Percentiles rank a stretch among this genome's conserved stretches.
These are phyloP conservation scores for Himalopsyche kuldschensis DNA, from an alignment of 2,888 invertebrate genomes.

Conservation along the genomic window DNA sequence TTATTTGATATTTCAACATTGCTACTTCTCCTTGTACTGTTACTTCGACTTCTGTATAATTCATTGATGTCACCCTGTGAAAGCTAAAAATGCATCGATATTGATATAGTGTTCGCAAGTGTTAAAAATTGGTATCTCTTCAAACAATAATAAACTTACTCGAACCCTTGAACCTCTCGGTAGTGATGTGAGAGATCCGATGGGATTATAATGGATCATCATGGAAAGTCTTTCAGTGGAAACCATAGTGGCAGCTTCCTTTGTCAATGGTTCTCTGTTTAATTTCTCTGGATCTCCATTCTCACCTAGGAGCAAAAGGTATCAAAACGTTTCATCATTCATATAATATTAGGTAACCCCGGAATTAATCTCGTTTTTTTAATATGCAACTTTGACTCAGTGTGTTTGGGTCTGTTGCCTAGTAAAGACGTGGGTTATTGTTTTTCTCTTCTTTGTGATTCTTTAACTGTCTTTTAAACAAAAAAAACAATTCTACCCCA, in stretches of 20 bases:
- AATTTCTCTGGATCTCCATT: constrained; percentile 66
- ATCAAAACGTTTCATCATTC: background rate
- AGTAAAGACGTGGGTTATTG: too few species aligned
- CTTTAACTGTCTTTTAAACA: too few species aligned
- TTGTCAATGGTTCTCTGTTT: constrained; percentile 64
- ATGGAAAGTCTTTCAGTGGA: constrained; percentile 73
- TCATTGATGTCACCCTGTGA: constrained; percentile 60
- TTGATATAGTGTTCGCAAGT: background rate
- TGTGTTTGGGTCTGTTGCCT: too few species aligned
- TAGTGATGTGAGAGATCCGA: constrained; percentile 73
- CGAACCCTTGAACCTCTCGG: constrained; percentile 66
- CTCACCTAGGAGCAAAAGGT: constrained; percentile 46
- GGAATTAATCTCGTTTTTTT: too few species aligned
- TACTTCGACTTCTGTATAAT: constrained; percentile 54
- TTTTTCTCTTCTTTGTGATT: too few species aligned
- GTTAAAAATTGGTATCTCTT: background rate
- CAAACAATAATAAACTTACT: constrained; percentile 43
- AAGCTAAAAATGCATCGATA: constrained; percentile 46
- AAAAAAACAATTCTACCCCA: too few species aligned
- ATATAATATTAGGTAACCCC: too few species aligned
- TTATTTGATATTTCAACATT: constrained; percentile 57
- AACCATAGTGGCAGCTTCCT: constrained; percentile 71
- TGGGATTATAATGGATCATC: constrained; percentile 75
- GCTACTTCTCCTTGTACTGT: constrained; percentile 60
- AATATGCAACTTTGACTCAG: too few species aligned